Evolutionary conservation across 2,113 vertebrate species (phyloP), one percentile per base, ranked within the genome.

Genomic region (Chamaetylas fuelleborni): DNA sequence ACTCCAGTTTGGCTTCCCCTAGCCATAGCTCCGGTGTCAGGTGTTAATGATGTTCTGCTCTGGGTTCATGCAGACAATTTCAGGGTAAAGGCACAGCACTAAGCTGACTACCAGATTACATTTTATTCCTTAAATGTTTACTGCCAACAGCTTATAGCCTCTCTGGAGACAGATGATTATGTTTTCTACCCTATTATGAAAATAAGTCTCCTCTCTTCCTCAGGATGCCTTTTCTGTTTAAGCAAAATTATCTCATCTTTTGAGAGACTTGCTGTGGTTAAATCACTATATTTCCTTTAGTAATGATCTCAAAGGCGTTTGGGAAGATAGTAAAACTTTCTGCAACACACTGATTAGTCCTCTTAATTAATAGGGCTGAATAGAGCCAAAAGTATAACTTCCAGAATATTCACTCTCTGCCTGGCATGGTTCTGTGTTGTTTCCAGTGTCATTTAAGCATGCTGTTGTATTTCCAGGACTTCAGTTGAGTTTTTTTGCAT

Each of bases 161-260:
- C 53, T 86, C 50, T 82, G 65, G 54, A 70, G 66, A 33, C 50
- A 47, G 53, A 10, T 76, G 28, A 61, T 61, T 60, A 25, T 28
- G 19, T 93, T 95, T 77, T 87, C 53, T 22, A 76, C 43, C 25
- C 20, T 87, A 8, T 61, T 92, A 73, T 48, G 60, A 91, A 95
- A 93, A 88, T 42, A 38, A 65, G 70, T 66, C 26, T 86, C 45
- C 25, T 69, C 20, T 93, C 58, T 78, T 95, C 42, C 43, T 87
- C 33, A 20, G 40, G 38, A 57, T 65, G 45, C 7, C 3, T 88
- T 48, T 76, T 91, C 57, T 81, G 19, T 61, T 95, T 88, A 71
- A 81, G 38, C 23, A 86, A 48, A 77, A 67, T 70, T 76, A 48
- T 31, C 34, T 85, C 34, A 34, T 51, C 31, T 87, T 66, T 64